Conservation (phyloP, 2,888 invertebrate genomes). For the Galerucella calmariensis region DNA sequence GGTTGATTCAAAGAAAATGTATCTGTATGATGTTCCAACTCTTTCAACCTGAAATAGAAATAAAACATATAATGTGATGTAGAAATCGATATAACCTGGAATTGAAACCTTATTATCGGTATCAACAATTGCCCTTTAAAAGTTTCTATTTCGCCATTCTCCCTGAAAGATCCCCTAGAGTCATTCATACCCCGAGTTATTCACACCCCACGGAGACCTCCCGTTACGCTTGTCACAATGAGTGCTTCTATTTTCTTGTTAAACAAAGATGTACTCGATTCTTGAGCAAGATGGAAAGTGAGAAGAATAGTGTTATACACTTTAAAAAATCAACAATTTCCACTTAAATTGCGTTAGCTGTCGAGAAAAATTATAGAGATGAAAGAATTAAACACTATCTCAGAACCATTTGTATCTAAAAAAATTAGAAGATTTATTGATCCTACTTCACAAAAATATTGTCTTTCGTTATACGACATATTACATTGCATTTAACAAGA, state of each 20-base stretch:
- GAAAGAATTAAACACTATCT: too few species aligned
- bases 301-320: slow-evolving; percentile 4
- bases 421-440: too few species aligned
- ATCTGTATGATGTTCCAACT: neutral
- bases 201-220: slow-evolving; percentile 40
- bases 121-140: slow-evolving; percentile 14
- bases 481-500: too few species aligned
- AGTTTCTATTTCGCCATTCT: slow-evolving; percentile 22
- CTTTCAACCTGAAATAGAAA: neutral
- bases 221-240: slow-evolving; percentile 43
- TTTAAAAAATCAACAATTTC: neutral
- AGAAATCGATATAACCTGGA: neutral
- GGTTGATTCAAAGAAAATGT: neutral
- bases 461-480: too few species aligned
- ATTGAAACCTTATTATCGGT: slow-evolving; percentile 5
- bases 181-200: slow-evolving; percentile 44
- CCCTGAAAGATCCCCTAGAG: slow-evolving; percentile 47
- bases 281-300: slow-evolving; percentile 21
- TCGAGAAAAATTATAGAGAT: too few species aligned
- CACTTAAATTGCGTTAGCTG: too few species aligned
- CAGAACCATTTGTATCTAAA: too few species aligned
- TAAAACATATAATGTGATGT: neutral
- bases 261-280: slow-evolving; percentile 24
- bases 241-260: slow-evolving; percentile 40
- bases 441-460: too few species aligned